Base-by-base conservation (phyloP, 2,113 vertebrate genomes). In the Pelodiscus sinensis region DNA sequence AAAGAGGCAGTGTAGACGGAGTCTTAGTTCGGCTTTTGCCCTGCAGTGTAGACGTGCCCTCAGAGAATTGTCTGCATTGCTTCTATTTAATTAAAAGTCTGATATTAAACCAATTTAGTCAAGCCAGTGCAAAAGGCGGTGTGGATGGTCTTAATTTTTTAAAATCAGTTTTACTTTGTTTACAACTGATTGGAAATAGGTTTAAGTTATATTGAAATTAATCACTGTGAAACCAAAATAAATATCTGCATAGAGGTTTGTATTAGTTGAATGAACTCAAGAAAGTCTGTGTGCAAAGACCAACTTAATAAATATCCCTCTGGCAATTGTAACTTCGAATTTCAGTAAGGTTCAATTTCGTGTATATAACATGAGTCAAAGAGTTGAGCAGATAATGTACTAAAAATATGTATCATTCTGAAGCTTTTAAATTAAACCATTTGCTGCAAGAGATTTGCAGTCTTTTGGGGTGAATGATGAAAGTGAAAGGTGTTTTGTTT, bases 211-310 rank as follows among this genome's bases (percentile, higher is more conserved):
- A 84, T 9, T 86, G 44, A 79, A 11, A 14, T 79, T 31, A 56
- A 1, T 16, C 80, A 54, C 44, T 91, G 91, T 60, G 14, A 90
- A 96, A 87, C 68, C 83, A 58, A 82, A 88, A 57, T n/a, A 80
- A 51, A 56, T 86, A 31, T 6, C 54, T 2, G 1, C 25, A 35
- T 25, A 79, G 82, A 44, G 24, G 81, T 1, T 52, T 82, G 25
- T 71, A 82, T 81, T 94, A 96, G 88, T 79, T 92, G 89, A 94
- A 90, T 44, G 3, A 94, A 90, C 89, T 81, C 86, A 86, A 94
- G 87, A 83, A 96, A 83, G 81, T 93, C 92, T 86, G 35, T 80
- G 44, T 57, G 73, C 44, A 89, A 93, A 51, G 24, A 82, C 57
- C 82, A 11, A 0, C 3, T 92, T 81, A 51, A n/a, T 12, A 54